Base-by-base conservation (phyloP, 1,140 invertebrate species). In the Bombus superbus region DNA sequence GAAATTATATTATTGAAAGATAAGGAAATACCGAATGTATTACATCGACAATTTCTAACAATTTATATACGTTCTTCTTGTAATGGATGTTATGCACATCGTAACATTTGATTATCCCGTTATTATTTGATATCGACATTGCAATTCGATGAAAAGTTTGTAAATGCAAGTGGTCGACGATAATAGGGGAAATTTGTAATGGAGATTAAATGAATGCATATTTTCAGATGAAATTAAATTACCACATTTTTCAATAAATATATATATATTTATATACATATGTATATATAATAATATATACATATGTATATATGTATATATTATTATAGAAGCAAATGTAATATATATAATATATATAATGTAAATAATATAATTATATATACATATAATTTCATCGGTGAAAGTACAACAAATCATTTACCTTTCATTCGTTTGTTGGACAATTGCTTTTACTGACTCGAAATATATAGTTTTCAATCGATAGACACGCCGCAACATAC, bases 381-480 rank as follows among this genome's bases (percentile, higher is more conserved):
- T 22, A 22, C 18, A 22, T 53, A 62, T 32, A 47, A 53, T 53
- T 72, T 8, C 40, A 38, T 25, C 5, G 35, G 35, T 25, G 59
- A 40, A 64, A 32, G 42, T 75, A 38, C 18, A 25, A 10, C 28
- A 62, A 68, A 76, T 68, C 68, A 76, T 83, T 76, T 66, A 76
- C 44, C 22, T 76, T 66, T n/a, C 35, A 32, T 53, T 76, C n/a
- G 28, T 66, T 66, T 28, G 25, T 59, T 22, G 18, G 28, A 11
- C 53, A 25, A 44, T 25, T n/a, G 62, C 42, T 75, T 83, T 76
- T 76, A 76, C 10, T 66, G 32, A 68, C 72, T 28, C 72, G 72
- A 83, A 76, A 68, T 76, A 47, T 64, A 73, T 83, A 32, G 10
- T 76, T 38, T 28, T 13, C 42, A 32, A 83, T 76, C 62, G 32